These are phyloP conservation scores for Platygyra sinensis DNA, from an alignment of 64 coral and sea anemone species.

Conservation along the genomic window DNA sequence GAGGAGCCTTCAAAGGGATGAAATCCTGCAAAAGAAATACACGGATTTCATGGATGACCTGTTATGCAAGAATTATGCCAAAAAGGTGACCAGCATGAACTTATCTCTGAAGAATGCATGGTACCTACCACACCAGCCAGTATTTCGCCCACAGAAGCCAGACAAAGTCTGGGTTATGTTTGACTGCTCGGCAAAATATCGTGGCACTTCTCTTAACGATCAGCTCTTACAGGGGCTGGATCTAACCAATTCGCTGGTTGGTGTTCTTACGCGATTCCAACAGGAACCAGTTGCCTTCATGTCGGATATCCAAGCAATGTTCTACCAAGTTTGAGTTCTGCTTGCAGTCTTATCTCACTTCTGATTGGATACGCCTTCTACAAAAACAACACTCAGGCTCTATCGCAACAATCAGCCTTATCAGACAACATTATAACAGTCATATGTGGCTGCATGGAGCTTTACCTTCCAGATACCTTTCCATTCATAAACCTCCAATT, in stretches of 20 bases:
- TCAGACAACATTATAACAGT: too few relatives aligned
- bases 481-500: too few relatives aligned
- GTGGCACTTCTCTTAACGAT: too few relatives aligned
- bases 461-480: too few relatives aligned
- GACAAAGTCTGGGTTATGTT: not conserved
- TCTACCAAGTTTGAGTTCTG: slow-evolving; percentile 14
- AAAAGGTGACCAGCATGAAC: not conserved
- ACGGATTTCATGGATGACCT: slow-evolving; percentile 39
- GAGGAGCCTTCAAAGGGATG: slow-evolving; percentile 18
- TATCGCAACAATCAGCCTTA: too few relatives aligned
- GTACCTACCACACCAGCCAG: not conserved
- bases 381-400: too few relatives aligned
- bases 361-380: too few relatives aligned
- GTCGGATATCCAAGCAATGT: slow-evolving; percentile 21
- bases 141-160: not conserved
- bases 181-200: not conserved
- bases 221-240: too few relatives aligned
- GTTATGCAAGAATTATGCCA: slow-evolving; percentile 4
- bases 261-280: slow-evolving; percentile 9
- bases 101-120: not conserved
- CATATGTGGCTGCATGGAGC: too few relatives aligned
- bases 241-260: not conserved
- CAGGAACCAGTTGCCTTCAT: slow-evolving; percentile 1
- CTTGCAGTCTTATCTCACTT: too few relatives aligned
- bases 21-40: slow-evolving; percentile 14